A percentile compares a stretch with the other conserved stretches of the same genome.
These are phyloP conservation scores for Tribolium madens DNA, from an alignment of 1,140 invertebrate species.

Conservation along the genomic window DNA sequence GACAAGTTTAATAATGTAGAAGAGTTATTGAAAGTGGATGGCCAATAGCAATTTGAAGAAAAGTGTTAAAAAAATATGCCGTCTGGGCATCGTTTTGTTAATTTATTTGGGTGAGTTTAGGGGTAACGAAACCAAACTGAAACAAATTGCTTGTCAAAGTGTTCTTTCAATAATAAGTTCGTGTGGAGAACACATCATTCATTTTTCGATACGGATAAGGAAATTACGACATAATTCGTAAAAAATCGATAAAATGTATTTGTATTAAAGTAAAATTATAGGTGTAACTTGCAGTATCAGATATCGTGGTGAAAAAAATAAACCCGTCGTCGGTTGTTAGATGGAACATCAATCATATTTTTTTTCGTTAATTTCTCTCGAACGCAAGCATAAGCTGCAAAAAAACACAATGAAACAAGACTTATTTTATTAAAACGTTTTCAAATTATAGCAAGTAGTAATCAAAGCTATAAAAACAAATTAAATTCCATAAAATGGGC, in stretches of 20 bases:
- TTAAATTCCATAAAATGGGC: constrained; percentile 65
- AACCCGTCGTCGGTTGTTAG: constrained; percentile 45
- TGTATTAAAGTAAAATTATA: constrained; percentile 59
- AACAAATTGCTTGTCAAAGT: constrained; percentile 64
- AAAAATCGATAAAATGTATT: constrained; percentile 61
- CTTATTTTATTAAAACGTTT: constrained; percentile 65
- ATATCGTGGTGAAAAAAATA: constrained; percentile 43
- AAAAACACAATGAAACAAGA: constrained; percentile 55
- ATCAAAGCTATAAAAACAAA: constrained; percentile 67
- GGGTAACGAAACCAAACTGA: constrained; percentile 58
- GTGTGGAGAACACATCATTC: constrained; percentile 64
- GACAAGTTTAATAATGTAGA: constrained; percentile 15
- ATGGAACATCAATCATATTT: constrained; percentile 60
- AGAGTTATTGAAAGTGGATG: not conserved
- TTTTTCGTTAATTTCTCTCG: constrained; percentile 51
- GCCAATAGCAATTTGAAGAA: not conserved
- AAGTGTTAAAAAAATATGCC: not conserved
- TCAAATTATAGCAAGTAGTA: constrained; percentile 64
- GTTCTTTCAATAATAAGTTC: constrained; percentile 65
- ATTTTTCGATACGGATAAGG: constrained; percentile 62
- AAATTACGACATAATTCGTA: constrained; percentile 63
- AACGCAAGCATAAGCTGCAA: constrained; percentile 49
- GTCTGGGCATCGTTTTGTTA: not conserved
- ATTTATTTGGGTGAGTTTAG: constrained; percentile 26
- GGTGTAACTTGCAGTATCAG: constrained; percentile 56